These are phyloP conservation scores for Nothoprocta perdicaria DNA, from an alignment of 2,113 vertebrate species.

Conservation along the genomic window DNA sequence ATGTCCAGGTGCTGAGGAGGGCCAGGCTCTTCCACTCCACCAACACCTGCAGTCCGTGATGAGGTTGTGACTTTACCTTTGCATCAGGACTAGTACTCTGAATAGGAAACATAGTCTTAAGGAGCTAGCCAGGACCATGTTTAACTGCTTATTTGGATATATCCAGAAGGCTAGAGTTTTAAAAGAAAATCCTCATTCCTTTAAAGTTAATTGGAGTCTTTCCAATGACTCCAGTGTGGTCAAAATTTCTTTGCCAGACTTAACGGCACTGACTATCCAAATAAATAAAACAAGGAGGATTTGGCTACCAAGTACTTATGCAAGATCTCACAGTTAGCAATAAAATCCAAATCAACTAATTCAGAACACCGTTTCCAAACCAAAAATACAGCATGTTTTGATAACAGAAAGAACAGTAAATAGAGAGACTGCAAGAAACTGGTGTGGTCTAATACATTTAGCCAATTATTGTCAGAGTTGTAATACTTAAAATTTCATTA, in stretches of 20 bases:
- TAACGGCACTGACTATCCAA: background rate
- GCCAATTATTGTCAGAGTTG: background rate
- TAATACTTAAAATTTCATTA: background rate
- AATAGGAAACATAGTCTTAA: background rate
- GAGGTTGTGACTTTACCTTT: background rate
- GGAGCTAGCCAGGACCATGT: background rate
- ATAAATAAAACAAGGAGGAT: background rate
- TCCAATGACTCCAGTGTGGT: background rate
- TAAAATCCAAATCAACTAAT: background rate
- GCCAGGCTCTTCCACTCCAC: background rate
- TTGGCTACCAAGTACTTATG: background rate
- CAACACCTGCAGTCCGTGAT: background rate
- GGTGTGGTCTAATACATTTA: background rate
- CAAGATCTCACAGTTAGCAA: background rate
- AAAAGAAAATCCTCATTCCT: background rate
- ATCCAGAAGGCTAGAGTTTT: background rate
- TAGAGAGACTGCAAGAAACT: background rate
- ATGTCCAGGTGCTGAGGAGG: background rate
- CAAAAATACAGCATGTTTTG: background rate
- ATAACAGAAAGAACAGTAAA: background rate
- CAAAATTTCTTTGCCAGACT: background rate
- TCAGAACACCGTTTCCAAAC: background rate
- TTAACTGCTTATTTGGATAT: background rate
- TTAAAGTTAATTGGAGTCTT: conserved; percentile 2
- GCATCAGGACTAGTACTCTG: background rate